Evolutionary conservation across 2,888 invertebrate species (phyloP), one percentile per base, ranked within the genome.

Genomic region (Drosophila flavopinicola): DNA sequence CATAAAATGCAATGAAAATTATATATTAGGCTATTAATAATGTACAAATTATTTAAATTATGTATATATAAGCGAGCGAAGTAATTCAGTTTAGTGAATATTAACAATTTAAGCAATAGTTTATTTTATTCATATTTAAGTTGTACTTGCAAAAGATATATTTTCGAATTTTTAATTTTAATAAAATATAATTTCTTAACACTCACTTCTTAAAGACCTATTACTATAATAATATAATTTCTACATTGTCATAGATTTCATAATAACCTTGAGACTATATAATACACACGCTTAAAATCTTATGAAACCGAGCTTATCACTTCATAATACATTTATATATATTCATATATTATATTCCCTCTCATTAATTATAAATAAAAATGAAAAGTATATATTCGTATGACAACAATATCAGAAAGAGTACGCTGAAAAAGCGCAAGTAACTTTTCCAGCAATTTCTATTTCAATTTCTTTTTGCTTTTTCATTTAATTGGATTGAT

Each of bases 351-450:
- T 17, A 29, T 20, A 41, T 35, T 23, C 9, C 29, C 25, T 47
- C 13, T 33, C 20, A 48, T 37, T 52, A 49, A 45, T 49, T 66
- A 58, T 37, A 33, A 66, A 15, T 52, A 48, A 42, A 33, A 59
- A 49, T 33, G 29, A 54, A 65, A 44, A 56, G 65, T 64, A 33
- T 25, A 42, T 44, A 20, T 10, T 11, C 17, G 17, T 33, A n/a
- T 32, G 6, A 25, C 33, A 66, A 52, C 33, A 54, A 37, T 29
- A 61, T 10, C 44, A 29, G 27, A 39, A 58, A 47, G 32, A 30
- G 17, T 29, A 9, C 13, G 27, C n/a, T 38, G 9, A 71, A 70
- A 75, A 79, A 75, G 58, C 58, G 73, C 79, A 78, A 75, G 76
- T 78, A 56, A 61, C 48, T 38, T 52, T 70, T 64, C 67, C 63